These are phyloP conservation scores for Prochilodus magdalenae DNA, from an alignment of 2,113 vertebrate genomes.

Conservation along the genomic window DNA sequence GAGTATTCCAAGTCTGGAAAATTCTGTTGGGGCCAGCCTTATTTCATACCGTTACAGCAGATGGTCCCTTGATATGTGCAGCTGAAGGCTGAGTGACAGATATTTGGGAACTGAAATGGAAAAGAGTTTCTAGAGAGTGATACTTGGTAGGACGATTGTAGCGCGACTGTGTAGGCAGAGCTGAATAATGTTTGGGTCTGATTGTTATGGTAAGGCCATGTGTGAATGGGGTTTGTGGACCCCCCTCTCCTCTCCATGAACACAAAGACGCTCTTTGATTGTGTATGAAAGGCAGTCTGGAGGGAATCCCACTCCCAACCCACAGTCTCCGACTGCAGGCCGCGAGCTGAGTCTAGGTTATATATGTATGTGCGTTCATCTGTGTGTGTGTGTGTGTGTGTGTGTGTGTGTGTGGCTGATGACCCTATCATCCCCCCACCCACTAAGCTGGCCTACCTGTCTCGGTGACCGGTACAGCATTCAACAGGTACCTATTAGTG, in stretches of 20 bases:
- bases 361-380: conserved; percentile 19
- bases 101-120: not conserved
- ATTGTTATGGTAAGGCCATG: conserved; percentile 45
- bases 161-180: conserved; percentile 23
- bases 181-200: conserved; percentile 27
- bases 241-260: not conserved
- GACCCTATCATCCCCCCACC: not conserved
- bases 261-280: conserved; percentile 57
- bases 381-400: conserved; percentile 12
- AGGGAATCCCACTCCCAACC: conserved; percentile 36
- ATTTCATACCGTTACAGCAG: too few relatives aligned
- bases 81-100: too few relatives aligned
- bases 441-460: conserved; percentile 34
- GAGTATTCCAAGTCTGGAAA: too few relatives aligned
- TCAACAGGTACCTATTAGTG: conserved; percentile 64
- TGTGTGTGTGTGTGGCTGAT: not conserved
- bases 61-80: too few relatives aligned
- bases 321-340: conserved; percentile 8
- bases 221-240: conserved; percentile 42
- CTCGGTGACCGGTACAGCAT: conserved; percentile 45
- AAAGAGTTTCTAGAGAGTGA: not conserved
- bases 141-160: conserved; percentile 18
- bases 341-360: conserved; percentile 15
- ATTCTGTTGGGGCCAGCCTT: too few relatives aligned
- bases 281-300: conserved; percentile 50